Percentiles rank a stretch among this genome's conserved stretches.
Evolutionary conservation across 2,888 invertebrate species (phyloP).

Genomic region (Andrena trimmerana): DNA sequence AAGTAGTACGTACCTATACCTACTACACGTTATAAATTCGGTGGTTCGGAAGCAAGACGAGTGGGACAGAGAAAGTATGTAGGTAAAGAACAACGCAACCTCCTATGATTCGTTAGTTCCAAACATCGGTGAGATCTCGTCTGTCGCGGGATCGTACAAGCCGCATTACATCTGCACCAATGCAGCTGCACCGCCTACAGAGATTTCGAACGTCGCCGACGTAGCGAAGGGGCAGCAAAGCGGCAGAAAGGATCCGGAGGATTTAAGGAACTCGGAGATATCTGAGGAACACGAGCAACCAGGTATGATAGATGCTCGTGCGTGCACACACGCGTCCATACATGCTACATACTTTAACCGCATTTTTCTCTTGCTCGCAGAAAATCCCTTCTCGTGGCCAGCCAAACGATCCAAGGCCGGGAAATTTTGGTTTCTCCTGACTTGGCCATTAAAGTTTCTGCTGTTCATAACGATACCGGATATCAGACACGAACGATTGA

Average conservation of each 20-base stretch:
- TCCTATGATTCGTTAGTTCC: slow-evolving; percentile 1
- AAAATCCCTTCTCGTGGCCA: slow-evolving; percentile 77
- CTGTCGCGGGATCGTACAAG: slow-evolving; percentile 81
- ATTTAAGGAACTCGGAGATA: neutral
- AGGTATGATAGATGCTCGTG: slow-evolving; percentile 69
- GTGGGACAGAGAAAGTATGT: neutral
- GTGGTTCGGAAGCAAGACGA: neutral
- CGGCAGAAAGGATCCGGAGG: neutral
- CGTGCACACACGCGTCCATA: neutral
- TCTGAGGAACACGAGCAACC: slow-evolving; percentile 76
- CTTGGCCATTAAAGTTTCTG: slow-evolving; percentile 90
- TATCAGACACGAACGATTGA: slow-evolving; percentile 86
- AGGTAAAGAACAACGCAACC: neutral
- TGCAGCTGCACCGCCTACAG: neutral
- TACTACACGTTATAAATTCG: no score
- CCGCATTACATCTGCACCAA: slow-evolving; percentile 69
- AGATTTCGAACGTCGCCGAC: neutral
- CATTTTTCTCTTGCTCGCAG: slow-evolving; percentile 60
- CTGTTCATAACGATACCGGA: slow-evolving; percentile 91
- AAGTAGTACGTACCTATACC: slow-evolving; percentile 40
- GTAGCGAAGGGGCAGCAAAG: neutral
- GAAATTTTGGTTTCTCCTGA: slow-evolving; percentile 89
- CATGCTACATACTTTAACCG: neutral
- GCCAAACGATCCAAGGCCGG: slow-evolving; percentile 61
- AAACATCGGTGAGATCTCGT: neutral